These are phyloP conservation scores for Maniola jurtina DNA, from an alignment of 1,140 invertebrate species.

Conservation along the genomic window DNA sequence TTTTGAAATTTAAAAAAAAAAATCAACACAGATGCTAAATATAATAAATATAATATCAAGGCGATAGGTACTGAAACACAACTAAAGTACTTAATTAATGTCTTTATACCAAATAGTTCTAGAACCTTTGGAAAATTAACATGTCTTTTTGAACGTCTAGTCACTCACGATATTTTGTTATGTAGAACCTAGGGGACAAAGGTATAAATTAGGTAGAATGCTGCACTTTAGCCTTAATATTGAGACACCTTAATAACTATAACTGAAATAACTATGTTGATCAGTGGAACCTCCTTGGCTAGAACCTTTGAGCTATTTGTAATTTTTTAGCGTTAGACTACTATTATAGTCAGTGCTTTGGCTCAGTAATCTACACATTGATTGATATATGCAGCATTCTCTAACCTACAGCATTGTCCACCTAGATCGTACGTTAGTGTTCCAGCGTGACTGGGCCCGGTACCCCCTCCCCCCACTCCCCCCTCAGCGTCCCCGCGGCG, in stretches of 20 bases:
- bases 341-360: neutral
- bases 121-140: slow-evolving; percentile 16
- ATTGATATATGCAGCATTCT: neutral
- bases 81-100: slow-evolving; percentile 23
- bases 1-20: neutral
- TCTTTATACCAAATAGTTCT: slow-evolving; percentile 24
- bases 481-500: slow-evolving; percentile 23
- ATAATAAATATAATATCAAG: slow-evolving; percentile 26
- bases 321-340: neutral
- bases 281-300: too few relatives aligned
- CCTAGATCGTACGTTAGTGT: neutral
- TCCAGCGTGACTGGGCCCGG: neutral
- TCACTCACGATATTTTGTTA: neutral
- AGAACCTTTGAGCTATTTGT: too few relatives aligned
- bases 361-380: neutral
- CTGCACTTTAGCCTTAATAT: too few relatives aligned
- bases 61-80: slow-evolving; percentile 13
- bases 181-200: neutral
- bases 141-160: slow-evolving; percentile 6
- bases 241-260: too few relatives aligned
- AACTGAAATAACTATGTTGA: too few relatives aligned
- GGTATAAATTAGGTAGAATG: too few relatives aligned
- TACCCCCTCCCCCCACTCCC: neutral
- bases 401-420: slow-evolving; percentile 5
- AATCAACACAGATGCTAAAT: slow-evolving; percentile 10